Evolutionary conservation across 2,888 invertebrate genomes (phyloP).

Genomic region (Drosophila anceps): DNA sequence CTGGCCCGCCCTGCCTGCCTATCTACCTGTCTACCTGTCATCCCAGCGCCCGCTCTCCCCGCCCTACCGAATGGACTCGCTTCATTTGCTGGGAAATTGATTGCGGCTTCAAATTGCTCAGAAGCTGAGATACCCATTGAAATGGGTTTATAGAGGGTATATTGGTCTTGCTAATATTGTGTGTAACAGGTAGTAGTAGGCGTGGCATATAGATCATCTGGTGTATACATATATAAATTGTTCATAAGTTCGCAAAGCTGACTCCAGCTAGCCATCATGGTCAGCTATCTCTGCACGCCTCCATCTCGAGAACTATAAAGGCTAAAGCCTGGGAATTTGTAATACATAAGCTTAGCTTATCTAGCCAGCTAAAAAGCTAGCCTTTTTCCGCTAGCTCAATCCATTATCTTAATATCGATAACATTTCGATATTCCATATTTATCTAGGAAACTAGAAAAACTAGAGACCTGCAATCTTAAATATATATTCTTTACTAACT

Average conservation of each 20-base stretch:
- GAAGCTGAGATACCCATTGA: background rate
- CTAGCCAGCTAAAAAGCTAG: background rate
- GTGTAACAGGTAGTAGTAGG: background rate
- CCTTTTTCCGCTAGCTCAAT: background rate
- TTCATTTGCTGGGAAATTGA: conserved; percentile 58
- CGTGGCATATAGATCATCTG: background rate
- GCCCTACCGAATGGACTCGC: conserved; percentile 23
- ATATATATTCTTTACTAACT: no score
- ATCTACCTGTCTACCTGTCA: background rate
- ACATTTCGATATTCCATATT: no score
- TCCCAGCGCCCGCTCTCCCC: conserved; percentile 23
- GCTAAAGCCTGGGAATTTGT: background rate
- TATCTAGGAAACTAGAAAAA: no score
- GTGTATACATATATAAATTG: no score
- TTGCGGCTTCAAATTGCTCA: conserved; percentile 54
- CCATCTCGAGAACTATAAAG: background rate
- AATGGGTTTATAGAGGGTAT: background rate
- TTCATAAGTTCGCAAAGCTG: no score
- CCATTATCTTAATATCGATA: no score
- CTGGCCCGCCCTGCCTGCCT: background rate
- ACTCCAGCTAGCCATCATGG: no score
- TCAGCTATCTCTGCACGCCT: no score
- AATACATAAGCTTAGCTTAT: background rate
- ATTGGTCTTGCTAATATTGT: background rate
- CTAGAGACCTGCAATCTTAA: no score